Base-by-base conservation (phyloP, 2,888 invertebrate genomes). In the Rotaria macrura region DNA sequence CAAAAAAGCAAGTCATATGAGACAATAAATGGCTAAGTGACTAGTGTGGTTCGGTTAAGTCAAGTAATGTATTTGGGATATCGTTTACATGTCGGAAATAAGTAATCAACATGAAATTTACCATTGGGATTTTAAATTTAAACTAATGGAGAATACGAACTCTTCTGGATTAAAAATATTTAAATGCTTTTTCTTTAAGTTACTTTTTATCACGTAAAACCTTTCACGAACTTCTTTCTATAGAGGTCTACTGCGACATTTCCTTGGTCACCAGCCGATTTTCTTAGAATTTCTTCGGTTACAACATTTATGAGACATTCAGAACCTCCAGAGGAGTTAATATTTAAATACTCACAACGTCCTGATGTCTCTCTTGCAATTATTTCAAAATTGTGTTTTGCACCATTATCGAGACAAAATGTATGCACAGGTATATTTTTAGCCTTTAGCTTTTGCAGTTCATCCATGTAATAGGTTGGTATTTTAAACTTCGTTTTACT, bases 291-390 rank as follows among this genome's bases (percentile, higher is more conserved):
- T 83, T 83, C 83, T 83, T 43, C 47, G 34, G 43, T 43, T 43
- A 83, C 83, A 83, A 83, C 7, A 47, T 83, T 7, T 6, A 20
- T 47, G 23, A 83, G 34, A 5, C 6, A 25, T 83, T 83, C 83
- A 20, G 40, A 9, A 43, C 83, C 83, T 29, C 20, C 12, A 83
- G 40, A 47, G 25, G 83, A 83, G 23, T 83, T 25, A 83, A 83
- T 83, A 83, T 83, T 25, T n/a, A 83, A n/a, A n/a, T 25, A 17
- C 25, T 83, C 83, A 29, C 83, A 83, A 83, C 83, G 83, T 40
- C 83, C 83, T 83, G 40, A 40, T 25, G 79, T 83, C 43, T 83
- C 23, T 25, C 17, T 83, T 25, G 83, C 47, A 14, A 7, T 83
- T 23, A 25, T 83, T 83, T 83, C 10, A 83, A 83, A 83, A 20